These are phyloP conservation scores for Stegana nigrithorax DNA, from an alignment of 2,888 invertebrate species.

Conservation along the genomic window DNA sequence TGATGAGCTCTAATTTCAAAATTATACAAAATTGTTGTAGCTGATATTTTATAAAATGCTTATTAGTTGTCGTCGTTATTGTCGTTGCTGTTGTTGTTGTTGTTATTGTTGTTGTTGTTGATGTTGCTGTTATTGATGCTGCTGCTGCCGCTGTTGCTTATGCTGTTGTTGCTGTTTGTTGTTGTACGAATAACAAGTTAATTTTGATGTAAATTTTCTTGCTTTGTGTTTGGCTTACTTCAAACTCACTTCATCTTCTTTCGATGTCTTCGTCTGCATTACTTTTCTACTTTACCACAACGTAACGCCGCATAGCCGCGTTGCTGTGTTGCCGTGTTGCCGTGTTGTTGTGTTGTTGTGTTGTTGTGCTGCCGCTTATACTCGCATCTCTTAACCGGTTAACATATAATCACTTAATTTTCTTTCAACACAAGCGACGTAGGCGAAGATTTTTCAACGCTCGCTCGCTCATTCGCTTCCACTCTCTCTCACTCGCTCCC, in stretches of 20 bases:
- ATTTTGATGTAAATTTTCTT: conserved; percentile 56
- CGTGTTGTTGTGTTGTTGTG: not conserved
- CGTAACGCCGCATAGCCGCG: not conserved
- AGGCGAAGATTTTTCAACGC: conserved; percentile 6
- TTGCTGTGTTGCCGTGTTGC: conserved; percentile 6
- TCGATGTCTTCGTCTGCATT: too few species aligned
- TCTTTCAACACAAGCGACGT: conserved; percentile 17
- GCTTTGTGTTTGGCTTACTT: conserved; percentile 38
- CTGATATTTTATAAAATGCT: not conserved
- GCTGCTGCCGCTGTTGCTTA: too few species aligned
- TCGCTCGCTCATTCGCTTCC: too few species aligned
- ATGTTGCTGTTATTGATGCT: too few species aligned
- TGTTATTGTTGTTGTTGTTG: conserved; percentile 19
- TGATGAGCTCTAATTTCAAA: conserved; percentile 59
- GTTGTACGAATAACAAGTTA: conserved; percentile 51
- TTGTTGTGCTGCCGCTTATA: conserved; percentile 18
- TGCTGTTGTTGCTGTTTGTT: conserved; percentile 27
- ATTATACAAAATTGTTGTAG: conserved; percentile 54
- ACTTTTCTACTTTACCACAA: not conserved
- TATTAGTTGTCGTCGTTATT: not conserved
- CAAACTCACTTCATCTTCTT: too few species aligned
- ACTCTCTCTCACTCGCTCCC: too few species aligned
- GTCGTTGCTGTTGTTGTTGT: conserved; percentile 21
- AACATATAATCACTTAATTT: conserved; percentile 59
- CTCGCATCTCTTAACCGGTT: conserved; percentile 56